Percentiles rank a stretch among this genome's conserved stretches.
phyloP scores from a whole-genome alignment of 2,113 vertebrate species.

The Micronycteris hirsuta region DNA sequence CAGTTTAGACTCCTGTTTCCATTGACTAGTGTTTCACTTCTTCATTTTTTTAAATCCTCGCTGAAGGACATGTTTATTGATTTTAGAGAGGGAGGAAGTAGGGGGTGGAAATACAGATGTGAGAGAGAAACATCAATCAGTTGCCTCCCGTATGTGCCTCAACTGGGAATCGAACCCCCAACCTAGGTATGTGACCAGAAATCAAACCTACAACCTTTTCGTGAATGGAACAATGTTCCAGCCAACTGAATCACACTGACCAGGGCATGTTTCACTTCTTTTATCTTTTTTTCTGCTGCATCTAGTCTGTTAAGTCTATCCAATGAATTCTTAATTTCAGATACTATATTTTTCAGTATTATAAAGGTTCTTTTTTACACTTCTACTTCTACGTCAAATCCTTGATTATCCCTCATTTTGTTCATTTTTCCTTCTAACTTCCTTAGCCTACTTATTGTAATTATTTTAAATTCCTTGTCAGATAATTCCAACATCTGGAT shows the following conservation, averaged over 20 bases:
- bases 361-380: background rate
- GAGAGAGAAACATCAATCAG: too few relatives aligned
- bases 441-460: background rate
- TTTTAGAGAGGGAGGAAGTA: too few relatives aligned
- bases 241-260: too few relatives aligned
- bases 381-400: background rate
- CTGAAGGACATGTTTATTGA: too few relatives aligned
- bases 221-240: too few relatives aligned
- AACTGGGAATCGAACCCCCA: too few relatives aligned
- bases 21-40: background rate
- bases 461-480: background rate
- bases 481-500: background rate
- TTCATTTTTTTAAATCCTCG: background rate
- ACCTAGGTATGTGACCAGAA: too few relatives aligned
- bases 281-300: background rate
- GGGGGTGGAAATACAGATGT: too few relatives aligned
- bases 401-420: background rate
- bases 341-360: background rate
- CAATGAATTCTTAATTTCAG: background rate
- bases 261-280: background rate
- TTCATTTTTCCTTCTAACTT: background rate
- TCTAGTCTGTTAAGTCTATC: background rate
- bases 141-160: too few relatives aligned
- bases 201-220: too few relatives aligned
- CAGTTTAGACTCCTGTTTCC: background rate